These are phyloP conservation scores for Diarsia mendica DNA, from an alignment of 2,888 invertebrate genomes.

Conservation along the genomic window DNA sequence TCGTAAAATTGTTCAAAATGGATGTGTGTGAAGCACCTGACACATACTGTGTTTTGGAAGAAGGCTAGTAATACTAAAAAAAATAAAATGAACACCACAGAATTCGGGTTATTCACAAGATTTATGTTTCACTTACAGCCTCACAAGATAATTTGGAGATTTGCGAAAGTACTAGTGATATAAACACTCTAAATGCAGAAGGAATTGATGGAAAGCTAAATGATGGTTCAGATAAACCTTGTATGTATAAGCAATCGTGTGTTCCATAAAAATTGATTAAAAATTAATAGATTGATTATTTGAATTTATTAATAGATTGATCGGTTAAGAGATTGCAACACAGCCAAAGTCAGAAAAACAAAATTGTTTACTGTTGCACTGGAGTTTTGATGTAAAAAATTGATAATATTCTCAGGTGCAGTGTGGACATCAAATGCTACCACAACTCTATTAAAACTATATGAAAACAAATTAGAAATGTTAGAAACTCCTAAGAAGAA, in stretches of 20 bases:
- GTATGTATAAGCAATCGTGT: slow-evolving; percentile 54
- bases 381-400: neutral
- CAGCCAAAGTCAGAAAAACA: neutral
- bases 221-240: slow-evolving; percentile 68
- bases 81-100: neutral
- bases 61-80: slow-evolving; percentile 50
- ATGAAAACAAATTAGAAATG: slow-evolving; percentile 77
- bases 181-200: slow-evolving; percentile 42
- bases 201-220: slow-evolving; percentile 54
- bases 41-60: slow-evolving; percentile 62
- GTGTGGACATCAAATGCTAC: slow-evolving; percentile 77
- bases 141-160: slow-evolving; percentile 62
- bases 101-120: slow-evolving; percentile 6
- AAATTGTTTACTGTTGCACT: neutral
- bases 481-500: slow-evolving; percentile 80
- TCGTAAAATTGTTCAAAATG: slow-evolving; percentile 41
- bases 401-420: slow-evolving; percentile 68
- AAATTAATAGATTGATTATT: no score
- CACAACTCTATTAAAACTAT: slow-evolving; percentile 73
- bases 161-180: slow-evolving; percentile 60
- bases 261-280: no score
- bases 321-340: neutral
- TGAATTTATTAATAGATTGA: no score
- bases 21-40: slow-evolving; percentile 56
- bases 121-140: slow-evolving; percentile 49